A percentile compares a stretch with the other conserved stretches of the same genome.
These are phyloP conservation scores for Neosilurus mollespiculum DNA, from an alignment of 2,797 vertebrate genomes.

Conservation along the genomic window DNA sequence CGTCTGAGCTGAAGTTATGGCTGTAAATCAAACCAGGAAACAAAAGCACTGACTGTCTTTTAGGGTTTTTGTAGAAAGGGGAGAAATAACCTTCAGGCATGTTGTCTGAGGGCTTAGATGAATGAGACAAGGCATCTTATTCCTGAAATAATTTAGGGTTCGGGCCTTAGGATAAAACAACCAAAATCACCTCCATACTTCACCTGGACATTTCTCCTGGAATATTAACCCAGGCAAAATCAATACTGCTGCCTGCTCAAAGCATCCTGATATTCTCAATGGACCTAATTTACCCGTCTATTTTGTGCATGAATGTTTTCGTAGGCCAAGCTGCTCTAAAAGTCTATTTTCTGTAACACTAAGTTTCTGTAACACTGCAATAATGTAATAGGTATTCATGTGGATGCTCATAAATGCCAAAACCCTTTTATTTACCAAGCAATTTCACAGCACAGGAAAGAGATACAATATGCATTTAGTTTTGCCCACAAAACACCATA, in stretches of 20 bases:
- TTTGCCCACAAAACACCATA: background rate
- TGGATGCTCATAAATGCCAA: too few species aligned
- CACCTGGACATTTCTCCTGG: slow-evolving; percentile 30
- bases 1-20: background rate
- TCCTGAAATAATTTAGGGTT: slow-evolving; percentile 41
- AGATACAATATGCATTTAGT: background rate
- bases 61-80: background rate
- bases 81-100: slow-evolving; percentile 7
- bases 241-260: background rate
- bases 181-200: slow-evolving; percentile 52
- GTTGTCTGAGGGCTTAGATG: slow-evolving; percentile 34
- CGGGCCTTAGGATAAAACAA: slow-evolving; percentile 40
- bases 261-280: background rate
- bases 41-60: background rate
- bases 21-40: slow-evolving; percentile 23
- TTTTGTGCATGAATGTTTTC: background rate
- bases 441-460: background rate
- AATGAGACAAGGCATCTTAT: slow-evolving; percentile 26
- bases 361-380: too few species aligned
- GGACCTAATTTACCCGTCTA: background rate
- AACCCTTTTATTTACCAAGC: background rate
- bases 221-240: slow-evolving; percentile 37
- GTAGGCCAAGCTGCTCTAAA: background rate
- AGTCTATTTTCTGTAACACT: background rate
- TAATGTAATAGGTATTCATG: background rate